phyloP scores from a whole-genome alignment of 2,113 vertebrate species.

The Climacteris rufus region DNA sequence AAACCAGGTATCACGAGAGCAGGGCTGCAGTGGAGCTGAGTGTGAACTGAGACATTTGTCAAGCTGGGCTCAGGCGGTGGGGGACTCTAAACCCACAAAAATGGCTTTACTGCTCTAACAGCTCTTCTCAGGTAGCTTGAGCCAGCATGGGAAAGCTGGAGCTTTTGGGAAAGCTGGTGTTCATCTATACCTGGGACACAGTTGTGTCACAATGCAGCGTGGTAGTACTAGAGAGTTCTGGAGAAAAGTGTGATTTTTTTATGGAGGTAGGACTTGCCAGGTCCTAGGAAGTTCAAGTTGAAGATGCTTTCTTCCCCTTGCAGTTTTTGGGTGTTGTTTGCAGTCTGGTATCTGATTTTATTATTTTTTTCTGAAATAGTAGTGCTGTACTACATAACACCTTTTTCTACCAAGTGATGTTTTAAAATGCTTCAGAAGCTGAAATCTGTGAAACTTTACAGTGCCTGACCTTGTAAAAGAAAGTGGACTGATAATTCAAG shows the following conservation, averaged over 20 bases:
- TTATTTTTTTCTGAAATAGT: not conserved
- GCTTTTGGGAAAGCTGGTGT: not conserved
- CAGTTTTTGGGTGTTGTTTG: conserved; percentile 12
- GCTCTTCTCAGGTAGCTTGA: not conserved
- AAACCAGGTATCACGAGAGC: accelerated
- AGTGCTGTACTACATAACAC: not conserved
- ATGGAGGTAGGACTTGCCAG: not conserved
- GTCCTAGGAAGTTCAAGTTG: not conserved
- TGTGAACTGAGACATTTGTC: not conserved
- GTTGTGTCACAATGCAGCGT: not conserved
- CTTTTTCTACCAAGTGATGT: not conserved
- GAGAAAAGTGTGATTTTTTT: not conserved
- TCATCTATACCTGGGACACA: not conserved
- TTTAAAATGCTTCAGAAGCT: not conserved
- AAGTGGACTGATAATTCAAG: not conserved
- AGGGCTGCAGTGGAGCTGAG: not conserved
- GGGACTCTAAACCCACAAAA: not conserved
- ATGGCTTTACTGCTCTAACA: not conserved
- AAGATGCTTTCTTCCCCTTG: conserved; percentile 32
- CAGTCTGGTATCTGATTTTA: not conserved
- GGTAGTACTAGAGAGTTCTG: not conserved
- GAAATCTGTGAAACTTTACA: not conserved
- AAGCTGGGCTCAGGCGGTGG: not conserved
- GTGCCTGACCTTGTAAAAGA: not conserved
- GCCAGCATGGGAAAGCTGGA: not conserved